Evolutionary conservation across 2,888 invertebrate genomes (phyloP).

Genomic region (Leptinotarsa tumamoca): DNA sequence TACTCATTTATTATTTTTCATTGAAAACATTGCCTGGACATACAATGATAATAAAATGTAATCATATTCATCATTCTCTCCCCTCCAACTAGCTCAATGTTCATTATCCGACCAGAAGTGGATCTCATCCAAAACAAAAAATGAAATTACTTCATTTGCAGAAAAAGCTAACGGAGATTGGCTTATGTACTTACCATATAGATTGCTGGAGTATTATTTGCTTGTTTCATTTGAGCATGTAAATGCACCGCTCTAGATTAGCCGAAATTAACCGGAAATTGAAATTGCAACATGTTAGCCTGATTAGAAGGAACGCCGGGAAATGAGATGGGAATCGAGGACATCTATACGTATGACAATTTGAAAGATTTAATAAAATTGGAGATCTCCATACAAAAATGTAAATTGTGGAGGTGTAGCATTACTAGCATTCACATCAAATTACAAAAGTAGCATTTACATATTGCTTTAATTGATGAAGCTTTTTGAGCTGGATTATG

Average conservation of each 20-base stretch:
- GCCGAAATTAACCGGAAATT: constrained; percentile 46
- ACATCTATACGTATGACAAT: background rate
- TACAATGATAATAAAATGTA: background rate
- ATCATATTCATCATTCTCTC: background rate
- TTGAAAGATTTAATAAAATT: background rate
- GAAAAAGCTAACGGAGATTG: constrained; percentile 18
- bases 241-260: constrained; percentile 37
- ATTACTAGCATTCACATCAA: too few species aligned
- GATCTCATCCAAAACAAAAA: constrained; percentile 8
- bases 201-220: constrained; percentile 36
- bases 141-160: constrained; percentile 6
- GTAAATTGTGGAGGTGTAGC: background rate
- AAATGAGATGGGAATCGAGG: constrained; percentile 29
- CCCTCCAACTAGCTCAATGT: constrained; percentile 3
- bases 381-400: background rate
- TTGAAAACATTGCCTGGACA: background rate
- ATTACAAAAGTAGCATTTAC: too few species aligned
- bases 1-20: too few species aligned
- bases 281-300: constrained; percentile 39
- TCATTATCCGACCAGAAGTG: constrained; percentile 8
- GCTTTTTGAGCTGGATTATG: too few species aligned
- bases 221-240: constrained; percentile 27
- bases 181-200: constrained; percentile 37
- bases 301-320: constrained; percentile 34
- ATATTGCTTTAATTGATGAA: too few species aligned